These are phyloP conservation scores for Pygocentrus nattereri DNA, from an alignment of 2,797 vertebrate species.

Conservation along the genomic window DNA sequence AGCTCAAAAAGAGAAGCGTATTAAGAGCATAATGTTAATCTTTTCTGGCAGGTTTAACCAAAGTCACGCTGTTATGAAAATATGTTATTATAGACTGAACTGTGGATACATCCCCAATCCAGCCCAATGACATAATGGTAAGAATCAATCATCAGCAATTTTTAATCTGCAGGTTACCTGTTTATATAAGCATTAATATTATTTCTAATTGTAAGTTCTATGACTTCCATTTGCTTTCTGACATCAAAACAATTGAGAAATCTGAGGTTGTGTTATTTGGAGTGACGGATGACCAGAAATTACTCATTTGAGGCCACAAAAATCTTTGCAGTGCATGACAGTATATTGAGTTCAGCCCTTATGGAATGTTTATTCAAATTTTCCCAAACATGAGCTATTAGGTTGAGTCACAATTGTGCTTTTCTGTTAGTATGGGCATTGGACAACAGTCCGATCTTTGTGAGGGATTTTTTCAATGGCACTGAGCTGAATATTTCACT, in stretches of 20 bases:
- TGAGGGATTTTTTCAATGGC: constrained; percentile 16
- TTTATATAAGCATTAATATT: not conserved
- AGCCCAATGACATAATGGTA: constrained; percentile 44
- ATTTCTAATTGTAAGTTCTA: not conserved
- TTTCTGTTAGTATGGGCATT: constrained; percentile 12
- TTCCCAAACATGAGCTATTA: not conserved
- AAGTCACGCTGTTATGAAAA: constrained; percentile 47
- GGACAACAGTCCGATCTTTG: constrained; percentile 19
- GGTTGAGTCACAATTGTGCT: not conserved
- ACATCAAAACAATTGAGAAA: not conserved
- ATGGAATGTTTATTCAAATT: not conserved
- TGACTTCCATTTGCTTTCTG: not conserved
- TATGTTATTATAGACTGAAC: constrained; percentile 42
- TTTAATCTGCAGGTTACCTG: constrained; percentile 15
- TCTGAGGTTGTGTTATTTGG: not conserved
- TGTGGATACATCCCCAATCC: constrained; percentile 43
- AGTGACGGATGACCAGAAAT: not conserved
- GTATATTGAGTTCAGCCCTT: not conserved
- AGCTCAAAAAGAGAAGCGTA: constrained; percentile 15
- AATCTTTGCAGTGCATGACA: not conserved
- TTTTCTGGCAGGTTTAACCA: constrained; percentile 45
- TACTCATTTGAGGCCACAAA: constrained; percentile 11
- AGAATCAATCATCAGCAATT: constrained; percentile 8
- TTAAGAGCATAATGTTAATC: constrained; percentile 12
- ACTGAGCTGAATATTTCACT: constrained; percentile 42